Base-by-base conservation (phyloP, 1,140 invertebrate genomes). In the Heliothis subflexa region DNA sequence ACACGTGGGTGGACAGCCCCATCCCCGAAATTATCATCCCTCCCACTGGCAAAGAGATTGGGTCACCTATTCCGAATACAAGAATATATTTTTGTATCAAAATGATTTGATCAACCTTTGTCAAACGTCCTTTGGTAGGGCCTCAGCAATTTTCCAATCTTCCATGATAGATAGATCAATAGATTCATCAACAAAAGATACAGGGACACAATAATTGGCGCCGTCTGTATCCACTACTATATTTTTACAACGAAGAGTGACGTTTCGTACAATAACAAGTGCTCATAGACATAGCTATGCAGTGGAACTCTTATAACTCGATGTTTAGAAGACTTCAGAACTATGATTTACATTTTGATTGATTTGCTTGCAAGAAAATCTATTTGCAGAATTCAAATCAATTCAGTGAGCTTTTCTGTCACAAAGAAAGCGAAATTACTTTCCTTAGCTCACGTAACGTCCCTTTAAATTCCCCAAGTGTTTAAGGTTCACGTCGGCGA, bases 141-240 rank as follows among this genome's bases (percentile, higher is more conserved):
- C 40, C 62, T 66, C 40, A 66, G 40, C 62, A 66, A 66, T 66
- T 66, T 66, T 66, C 62, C 62, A 47, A 66, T 66, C 62, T 45
- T 66, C 62, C 47, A 66, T 59, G 14, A 59, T 25, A 40, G 33
- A 28, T 66, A 66, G 40, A 47, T 47, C 62, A 49, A 66, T 66
- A 18, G 11, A 40, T 47, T 66, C 40, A 45, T 64, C n/a, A 28
- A 64, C 40, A 45, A 64, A 62, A 62, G 61, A 40, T 45, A 62
- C 59, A 66, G 28, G 40, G 62, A 66, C 62, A 66, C 18, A 49
- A 66, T 66, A 66, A 66, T 66, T 66, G 62, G 62, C 10, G 16
- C 18, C 11, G 62, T 40, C 5, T 3, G 33, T 21, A 47, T 47
- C 40, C 47, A 10, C 61, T 2, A 45, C 33, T 16, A 45, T 33